Conservation (phyloP, 1,140 invertebrate species). For the Zaprionus davidi region DNA sequence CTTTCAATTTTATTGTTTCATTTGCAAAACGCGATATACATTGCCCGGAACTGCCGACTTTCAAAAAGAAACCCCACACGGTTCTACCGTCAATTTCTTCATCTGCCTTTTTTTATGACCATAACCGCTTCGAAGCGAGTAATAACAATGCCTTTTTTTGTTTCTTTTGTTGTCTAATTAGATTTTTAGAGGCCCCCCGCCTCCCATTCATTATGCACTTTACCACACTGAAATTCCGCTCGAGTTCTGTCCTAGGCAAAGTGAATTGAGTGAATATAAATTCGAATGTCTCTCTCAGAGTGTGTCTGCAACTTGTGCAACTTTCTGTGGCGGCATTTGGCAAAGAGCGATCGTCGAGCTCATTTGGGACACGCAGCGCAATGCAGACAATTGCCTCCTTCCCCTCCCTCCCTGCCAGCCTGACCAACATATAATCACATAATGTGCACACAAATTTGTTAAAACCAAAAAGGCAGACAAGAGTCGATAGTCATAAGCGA, state of each 20-base stretch:
- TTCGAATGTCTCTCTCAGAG: neutral
- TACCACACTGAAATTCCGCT: slow-evolving; percentile 1
- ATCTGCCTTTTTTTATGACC: slow-evolving; percentile 50
- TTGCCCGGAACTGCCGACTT: slow-evolving; percentile 45
- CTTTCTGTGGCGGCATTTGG: slow-evolving; percentile 32
- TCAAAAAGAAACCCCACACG: slow-evolving; percentile 6
- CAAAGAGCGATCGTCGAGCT: slow-evolving; percentile 14
- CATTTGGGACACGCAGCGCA: slow-evolving; percentile 42
- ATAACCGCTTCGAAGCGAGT: slow-evolving; percentile 33
- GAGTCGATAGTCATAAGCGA: slow-evolving; percentile 15
- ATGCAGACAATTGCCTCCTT: slow-evolving; percentile 32
- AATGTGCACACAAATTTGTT: slow-evolving; percentile 54
- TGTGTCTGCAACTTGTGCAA: slow-evolving; percentile 37
- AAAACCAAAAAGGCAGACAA: slow-evolving; percentile 19
- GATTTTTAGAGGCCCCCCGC: slow-evolving; percentile 55
- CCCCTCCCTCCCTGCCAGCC: neutral
- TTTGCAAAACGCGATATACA: slow-evolving; percentile 52
- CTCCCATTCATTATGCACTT: slow-evolving; percentile 44
- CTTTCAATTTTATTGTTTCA: slow-evolving; percentile 58
- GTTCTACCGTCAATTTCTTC: slow-evolving; percentile 35
- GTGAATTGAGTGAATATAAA: neutral
- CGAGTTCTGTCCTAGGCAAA: neutral
- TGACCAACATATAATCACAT: slow-evolving; percentile 41
- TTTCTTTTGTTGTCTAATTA: slow-evolving; percentile 66
- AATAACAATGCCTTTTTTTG: slow-evolving; percentile 27